A percentile compares a stretch with the other conserved stretches of the same genome.
Conservation (phyloP, 2,888 invertebrate species). For the Eilema caniola region DNA sequence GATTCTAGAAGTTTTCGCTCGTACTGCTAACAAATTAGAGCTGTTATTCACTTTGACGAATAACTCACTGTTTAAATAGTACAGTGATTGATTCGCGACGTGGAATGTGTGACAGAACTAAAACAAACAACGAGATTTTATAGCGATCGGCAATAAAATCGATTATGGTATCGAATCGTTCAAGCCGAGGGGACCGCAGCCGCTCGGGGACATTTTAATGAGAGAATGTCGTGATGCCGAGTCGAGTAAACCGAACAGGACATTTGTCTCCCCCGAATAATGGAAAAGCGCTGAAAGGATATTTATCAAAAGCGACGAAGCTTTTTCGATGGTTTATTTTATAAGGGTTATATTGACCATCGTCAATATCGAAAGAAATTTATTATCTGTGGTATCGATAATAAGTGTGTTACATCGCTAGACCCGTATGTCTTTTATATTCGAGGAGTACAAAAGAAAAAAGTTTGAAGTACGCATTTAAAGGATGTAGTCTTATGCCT, state of each 20-base stretch:
- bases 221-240: slow-evolving; percentile 77
- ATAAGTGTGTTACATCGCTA: slow-evolving; percentile 42
- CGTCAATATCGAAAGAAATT: slow-evolving; percentile 47
- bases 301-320: slow-evolving; percentile 75
- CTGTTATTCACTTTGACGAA: slow-evolving; percentile 62
- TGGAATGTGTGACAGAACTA: slow-evolving; percentile 67
- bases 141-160: slow-evolving; percentile 78
- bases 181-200: slow-evolving; percentile 60
- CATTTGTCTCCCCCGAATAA: slow-evolving; percentile 79
- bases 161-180: slow-evolving; percentile 72
- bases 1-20: slow-evolving; percentile 47
- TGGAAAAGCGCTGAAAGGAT: slow-evolving; percentile 76
- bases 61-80: slow-evolving; percentile 67
- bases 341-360: slow-evolving; percentile 64
- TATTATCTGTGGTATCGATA: too few relatives aligned
- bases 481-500: not conserved
- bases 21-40: slow-evolving; percentile 63
- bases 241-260: slow-evolving; percentile 60
- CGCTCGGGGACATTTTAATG: slow-evolving; percentile 77
- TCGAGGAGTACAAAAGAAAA: not conserved
- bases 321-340: slow-evolving; percentile 63
- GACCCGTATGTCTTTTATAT: not conserved
- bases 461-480: not conserved
- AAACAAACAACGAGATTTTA: slow-evolving; percentile 73
- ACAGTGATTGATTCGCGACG: slow-evolving; percentile 71